Evolutionary conservation across 2,888 invertebrate genomes (phyloP).

Genomic region (Eupithecia dodoneata): DNA sequence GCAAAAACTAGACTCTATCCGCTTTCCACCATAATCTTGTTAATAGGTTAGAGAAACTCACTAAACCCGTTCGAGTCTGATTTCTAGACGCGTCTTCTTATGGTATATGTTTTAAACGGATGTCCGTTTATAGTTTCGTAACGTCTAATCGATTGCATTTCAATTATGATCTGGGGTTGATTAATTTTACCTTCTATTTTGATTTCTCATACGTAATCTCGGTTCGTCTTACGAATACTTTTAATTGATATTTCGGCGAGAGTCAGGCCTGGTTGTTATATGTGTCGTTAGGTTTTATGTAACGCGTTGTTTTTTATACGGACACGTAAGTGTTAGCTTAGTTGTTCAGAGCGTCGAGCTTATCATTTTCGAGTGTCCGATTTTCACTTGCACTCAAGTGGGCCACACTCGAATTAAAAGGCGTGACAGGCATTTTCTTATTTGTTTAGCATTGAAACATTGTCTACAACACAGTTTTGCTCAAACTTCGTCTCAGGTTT

Average conservation of each 20-base stretch:
- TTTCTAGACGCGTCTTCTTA: slow-evolving; percentile 69
- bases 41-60: slow-evolving; percentile 80
- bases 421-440: slow-evolving; percentile 39
- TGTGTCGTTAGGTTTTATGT: slow-evolving; percentile 63
- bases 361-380: slow-evolving; percentile 42
- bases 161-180: slow-evolving; percentile 37
- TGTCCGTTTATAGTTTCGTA: slow-evolving; percentile 56
- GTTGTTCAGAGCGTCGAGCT: slow-evolving; percentile 43
- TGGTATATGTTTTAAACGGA: slow-evolving; percentile 54
- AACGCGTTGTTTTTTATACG: slow-evolving; percentile 62
- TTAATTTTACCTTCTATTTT: slow-evolving; percentile 71
- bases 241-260: slow-evolving; percentile 66
- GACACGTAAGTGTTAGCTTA: slow-evolving; percentile 41
- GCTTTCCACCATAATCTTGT: slow-evolving; percentile 80
- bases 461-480: not conserved
- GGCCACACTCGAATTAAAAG: slow-evolving; percentile 26
- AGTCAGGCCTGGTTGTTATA: slow-evolving; percentile 55
- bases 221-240: slow-evolving; percentile 54
- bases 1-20: slow-evolving; percentile 77
- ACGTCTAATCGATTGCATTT: slow-evolving; percentile 36
- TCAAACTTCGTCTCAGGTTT: not conserved
- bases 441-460: not conserved
- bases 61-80: slow-evolving; percentile 63
- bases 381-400: slow-evolving; percentile 44
- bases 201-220: slow-evolving; percentile 54